Evolutionary conservation across 2,888 invertebrate species (phyloP).

Genomic region (Pachycephus smyrnensis): DNA sequence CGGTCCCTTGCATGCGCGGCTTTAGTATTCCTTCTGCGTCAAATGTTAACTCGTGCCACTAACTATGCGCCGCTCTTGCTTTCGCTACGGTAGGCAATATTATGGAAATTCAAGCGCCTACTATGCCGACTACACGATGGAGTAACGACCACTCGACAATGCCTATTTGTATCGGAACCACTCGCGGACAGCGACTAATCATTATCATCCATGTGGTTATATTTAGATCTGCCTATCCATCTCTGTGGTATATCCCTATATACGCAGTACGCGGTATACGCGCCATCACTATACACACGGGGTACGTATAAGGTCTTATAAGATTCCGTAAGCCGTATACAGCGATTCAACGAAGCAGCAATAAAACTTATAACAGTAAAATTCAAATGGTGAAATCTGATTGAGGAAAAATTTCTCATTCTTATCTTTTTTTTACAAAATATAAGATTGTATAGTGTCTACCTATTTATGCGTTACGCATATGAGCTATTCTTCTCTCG

Average conservation of each 20-base stretch:
- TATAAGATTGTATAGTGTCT: neutral
- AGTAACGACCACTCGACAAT: constrained; percentile 39
- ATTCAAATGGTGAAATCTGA: neutral
- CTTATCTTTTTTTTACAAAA: neutral
- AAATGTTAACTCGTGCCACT: constrained; percentile 60
- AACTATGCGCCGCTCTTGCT: constrained; percentile 51
- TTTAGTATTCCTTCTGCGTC: constrained; percentile 62
- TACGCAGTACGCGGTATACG: neutral
- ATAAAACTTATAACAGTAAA: neutral
- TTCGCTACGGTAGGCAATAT: constrained; percentile 38
- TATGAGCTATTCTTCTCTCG: neutral
- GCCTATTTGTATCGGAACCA: constrained; percentile 50
- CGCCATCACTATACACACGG: neutral
- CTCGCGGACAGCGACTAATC: constrained; percentile 46
- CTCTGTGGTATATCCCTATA: neutral
- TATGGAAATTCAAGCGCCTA: constrained; percentile 45
- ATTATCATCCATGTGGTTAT: constrained; percentile 37
- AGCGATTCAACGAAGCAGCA: neutral
- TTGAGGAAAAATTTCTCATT: neutral
- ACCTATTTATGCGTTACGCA: neutral
- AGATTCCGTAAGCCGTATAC: neutral
- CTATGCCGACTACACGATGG: constrained; percentile 20
- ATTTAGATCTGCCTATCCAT: constrained; percentile 28
- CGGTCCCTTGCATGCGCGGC: constrained; percentile 20
- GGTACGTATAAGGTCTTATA: neutral